These are phyloP conservation scores for Phrynocephalus guinanensis DNA, from an alignment of 2,797 vertebrate species.

Conservation along the genomic window DNA sequence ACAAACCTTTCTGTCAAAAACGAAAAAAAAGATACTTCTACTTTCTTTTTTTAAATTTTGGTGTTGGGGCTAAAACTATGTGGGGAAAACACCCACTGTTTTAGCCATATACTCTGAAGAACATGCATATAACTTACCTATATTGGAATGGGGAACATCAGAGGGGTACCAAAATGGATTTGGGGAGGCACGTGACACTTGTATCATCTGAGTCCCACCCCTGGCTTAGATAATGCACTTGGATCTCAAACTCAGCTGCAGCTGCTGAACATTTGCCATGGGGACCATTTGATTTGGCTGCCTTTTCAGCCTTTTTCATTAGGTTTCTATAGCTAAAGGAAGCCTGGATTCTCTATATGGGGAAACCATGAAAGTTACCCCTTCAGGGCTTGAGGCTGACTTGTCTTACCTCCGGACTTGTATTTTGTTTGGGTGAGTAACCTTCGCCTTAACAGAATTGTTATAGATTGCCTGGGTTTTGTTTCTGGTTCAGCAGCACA, in stretches of 20 bases:
- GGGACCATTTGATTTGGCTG: neutral
- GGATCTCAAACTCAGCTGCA: neutral
- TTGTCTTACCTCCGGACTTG: neutral
- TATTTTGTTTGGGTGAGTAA: conserved; percentile 23
- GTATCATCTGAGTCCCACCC: too few relatives aligned
- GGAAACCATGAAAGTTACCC: neutral
- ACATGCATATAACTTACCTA: too few relatives aligned
- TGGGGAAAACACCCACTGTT: too few relatives aligned
- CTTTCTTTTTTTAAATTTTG: too few relatives aligned
- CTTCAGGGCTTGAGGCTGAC: neutral
- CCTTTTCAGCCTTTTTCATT: neutral
- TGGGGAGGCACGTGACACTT: too few relatives aligned
- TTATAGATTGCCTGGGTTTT: conserved; percentile 58
- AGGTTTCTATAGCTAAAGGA: neutral
- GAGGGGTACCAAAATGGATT: too few relatives aligned
- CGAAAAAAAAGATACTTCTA: too few relatives aligned
- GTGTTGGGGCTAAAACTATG: too few relatives aligned
- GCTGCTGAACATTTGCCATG: neutral
- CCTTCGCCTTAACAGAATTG: conserved; percentile 1
- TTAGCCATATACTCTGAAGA: too few relatives aligned
- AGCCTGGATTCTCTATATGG: neutral
- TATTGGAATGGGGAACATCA: too few relatives aligned
- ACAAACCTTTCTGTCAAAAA: too few relatives aligned
- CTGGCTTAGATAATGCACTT: neutral
- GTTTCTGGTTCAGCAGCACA: conserved; percentile 63